These are phyloP conservation scores for Caenorhabditis remanei DNA, from an alignment of 1,140 invertebrate genomes.

Conservation along the genomic window DNA sequence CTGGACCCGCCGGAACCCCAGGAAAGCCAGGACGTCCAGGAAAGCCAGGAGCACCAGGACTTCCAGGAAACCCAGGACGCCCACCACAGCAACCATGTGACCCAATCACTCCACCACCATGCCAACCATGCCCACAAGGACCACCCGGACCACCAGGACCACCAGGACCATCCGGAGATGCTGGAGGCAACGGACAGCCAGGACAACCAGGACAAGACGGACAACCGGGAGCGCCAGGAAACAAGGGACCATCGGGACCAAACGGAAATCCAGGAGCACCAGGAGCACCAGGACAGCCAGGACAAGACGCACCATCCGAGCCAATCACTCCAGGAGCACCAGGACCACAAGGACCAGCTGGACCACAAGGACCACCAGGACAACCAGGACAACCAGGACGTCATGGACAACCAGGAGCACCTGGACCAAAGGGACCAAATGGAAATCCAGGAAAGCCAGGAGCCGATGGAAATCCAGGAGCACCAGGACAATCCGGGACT, in stretches of 20 bases:
- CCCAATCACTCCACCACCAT: constrained; percentile 64
- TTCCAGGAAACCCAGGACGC: constrained; percentile 66
- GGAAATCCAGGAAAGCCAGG: constrained; percentile 64
- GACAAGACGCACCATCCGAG: constrained; percentile 63
- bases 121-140: constrained; percentile 65
- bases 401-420: constrained; percentile 65
- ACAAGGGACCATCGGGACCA: constrained; percentile 58
- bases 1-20: constrained; percentile 62
- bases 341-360: constrained; percentile 62
- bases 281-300: constrained; percentile 65
- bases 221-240: constrained; percentile 60
- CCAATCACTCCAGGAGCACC: constrained; percentile 64
- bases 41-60: constrained; percentile 65
- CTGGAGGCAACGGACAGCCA: constrained; percentile 57
- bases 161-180: constrained; percentile 64
- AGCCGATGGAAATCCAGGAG: constrained; percentile 65
- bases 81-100: constrained; percentile 65
- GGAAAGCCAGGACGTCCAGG: constrained; percentile 66
- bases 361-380: constrained; percentile 66
- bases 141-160: constrained; percentile 66
- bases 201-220: constrained; percentile 57
- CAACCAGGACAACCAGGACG: constrained; percentile 62
- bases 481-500: constrained; percentile 60
- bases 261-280: constrained; percentile 64
- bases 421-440: constrained; percentile 65